Evolutionary conservation across 1,140 invertebrate genomes (phyloP).

Genomic region (Halotydeus destructor): DNA sequence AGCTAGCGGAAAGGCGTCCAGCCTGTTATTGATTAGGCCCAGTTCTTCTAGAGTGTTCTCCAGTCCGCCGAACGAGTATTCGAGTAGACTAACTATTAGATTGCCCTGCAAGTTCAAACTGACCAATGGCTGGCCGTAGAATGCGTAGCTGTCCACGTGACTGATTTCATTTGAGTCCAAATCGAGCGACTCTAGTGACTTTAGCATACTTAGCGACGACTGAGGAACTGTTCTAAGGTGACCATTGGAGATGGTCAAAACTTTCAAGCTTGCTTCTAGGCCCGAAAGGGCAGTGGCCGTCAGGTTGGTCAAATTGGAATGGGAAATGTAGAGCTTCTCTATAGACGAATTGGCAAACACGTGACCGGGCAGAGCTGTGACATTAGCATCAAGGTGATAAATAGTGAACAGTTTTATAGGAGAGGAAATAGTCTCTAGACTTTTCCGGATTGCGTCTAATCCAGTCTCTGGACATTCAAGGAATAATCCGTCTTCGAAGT

Average conservation of each 20-base stretch:
- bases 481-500: slow-evolving; percentile 69
- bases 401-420: slow-evolving; percentile 60
- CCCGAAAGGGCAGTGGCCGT: slow-evolving; percentile 47
- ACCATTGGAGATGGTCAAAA: slow-evolving; percentile 53
- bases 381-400: slow-evolving; percentile 54
- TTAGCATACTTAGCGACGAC: slow-evolving; percentile 46
- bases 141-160: slow-evolving; percentile 59
- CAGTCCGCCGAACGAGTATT: slow-evolving; percentile 61
- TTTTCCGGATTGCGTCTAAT: slow-evolving; percentile 31
- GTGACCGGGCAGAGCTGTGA: slow-evolving; percentile 41
- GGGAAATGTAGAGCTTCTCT: slow-evolving; percentile 47
- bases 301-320: slow-evolving; percentile 49
- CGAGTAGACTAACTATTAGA: slow-evolving; percentile 37
- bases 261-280: slow-evolving; percentile 49
- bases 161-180: slow-evolving; percentile 64
- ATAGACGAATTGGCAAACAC: slow-evolving; percentile 47
- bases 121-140: slow-evolving; percentile 54
- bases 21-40: slow-evolving; percentile 61
- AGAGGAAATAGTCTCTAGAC: slow-evolving; percentile 29
- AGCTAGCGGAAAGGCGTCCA: slow-evolving; percentile 54
- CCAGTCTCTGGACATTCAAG: slow-evolving; percentile 62
- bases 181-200: slow-evolving; percentile 47
- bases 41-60: slow-evolving; percentile 56
- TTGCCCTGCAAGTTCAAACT: slow-evolving; percentile 68
- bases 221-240: slow-evolving; percentile 56